Evolutionary conservation across 2,113 vertebrate genomes (phyloP), one percentile per base, ranked within the genome.

Genomic region (Corythoichthys intestinalis): DNA sequence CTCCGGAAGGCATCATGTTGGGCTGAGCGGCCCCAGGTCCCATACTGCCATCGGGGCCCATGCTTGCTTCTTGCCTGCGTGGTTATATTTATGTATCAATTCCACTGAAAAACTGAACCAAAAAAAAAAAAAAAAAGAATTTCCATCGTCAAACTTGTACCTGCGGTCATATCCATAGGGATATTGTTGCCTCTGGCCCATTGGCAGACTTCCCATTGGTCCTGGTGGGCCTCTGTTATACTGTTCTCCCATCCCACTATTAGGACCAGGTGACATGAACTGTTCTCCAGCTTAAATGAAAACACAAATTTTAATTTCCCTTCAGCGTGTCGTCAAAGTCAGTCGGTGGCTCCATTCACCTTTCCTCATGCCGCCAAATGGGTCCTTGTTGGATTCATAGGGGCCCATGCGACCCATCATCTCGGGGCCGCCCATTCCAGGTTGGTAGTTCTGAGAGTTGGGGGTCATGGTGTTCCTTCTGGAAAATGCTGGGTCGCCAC

Each of bases 341-440:
- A 0, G 2, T 20, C 8, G 6, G 9, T 10, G 28, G 10, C 4
- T 20, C 8, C 2, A 58, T 80, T 91, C 70, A 98, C 97, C 96
- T 97, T 99, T 99, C 89, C 97, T 96, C 96, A 99, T 98, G 76
- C 93, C 94, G 79, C 96, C 91, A 59, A 98, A 99, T 28, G 96
- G 97, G 91, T 98, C 97, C 80, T 98, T 98, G 92, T 91, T 96
- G 82, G 96, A 90, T 89, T 98, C 97, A 0, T 96, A 99, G 71
- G 96, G 94, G 12, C 79, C 91, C 93, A 98, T 96, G 72, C 96
- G 94, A 62, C 92, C 92, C 90, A 98, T 96, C 91, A 98, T 94
- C 85, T 98, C 96, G 0, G 96, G 94, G 71, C 94, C 94, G 66
- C 92, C 94, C 93, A 98, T 95, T 78, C 93, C 94, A 67, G 96